These are phyloP conservation scores for Syrmaticus mikado DNA, from an alignment of 2,113 vertebrate species.

Conservation along the genomic window DNA sequence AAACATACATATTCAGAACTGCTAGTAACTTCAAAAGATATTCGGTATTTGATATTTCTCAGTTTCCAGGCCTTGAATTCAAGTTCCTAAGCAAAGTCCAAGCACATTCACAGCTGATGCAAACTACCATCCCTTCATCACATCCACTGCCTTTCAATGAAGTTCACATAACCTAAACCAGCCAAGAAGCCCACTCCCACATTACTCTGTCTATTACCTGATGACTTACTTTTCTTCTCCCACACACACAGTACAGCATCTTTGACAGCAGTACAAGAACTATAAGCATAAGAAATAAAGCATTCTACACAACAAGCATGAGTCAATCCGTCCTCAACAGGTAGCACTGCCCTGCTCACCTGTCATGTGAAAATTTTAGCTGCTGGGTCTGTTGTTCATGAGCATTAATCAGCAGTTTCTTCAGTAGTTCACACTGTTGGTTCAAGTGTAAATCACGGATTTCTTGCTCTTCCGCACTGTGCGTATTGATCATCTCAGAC, in stretches of 20 bases:
- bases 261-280: not conserved
- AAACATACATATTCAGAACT: accelerated
- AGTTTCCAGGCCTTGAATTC: not conserved
- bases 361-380: conserved; percentile 93
- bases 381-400: conserved; percentile 95
- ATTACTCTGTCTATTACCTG: not conserved
- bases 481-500: conserved; percentile 93
- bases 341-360: conserved; percentile 76
- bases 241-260: not conserved
- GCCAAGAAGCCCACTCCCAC: not conserved
- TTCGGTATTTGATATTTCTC: not conserved
- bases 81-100: not conserved
- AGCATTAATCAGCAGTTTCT: conserved; percentile 86
- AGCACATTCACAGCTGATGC: not conserved
- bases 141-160: not conserved
- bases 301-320: not conserved
- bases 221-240: not conserved
- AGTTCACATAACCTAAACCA: not conserved
- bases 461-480: conserved; percentile 91
- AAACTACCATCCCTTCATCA: not conserved
- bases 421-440: conserved; percentile 94
- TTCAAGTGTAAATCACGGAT: conserved; percentile 90
- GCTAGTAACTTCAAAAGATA: not conserved
- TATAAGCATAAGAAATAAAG: not conserved
- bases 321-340: not conserved